Evolutionary conservation across 1,140 invertebrate genomes (phyloP).

Genomic region (Linepithema humile): DNA sequence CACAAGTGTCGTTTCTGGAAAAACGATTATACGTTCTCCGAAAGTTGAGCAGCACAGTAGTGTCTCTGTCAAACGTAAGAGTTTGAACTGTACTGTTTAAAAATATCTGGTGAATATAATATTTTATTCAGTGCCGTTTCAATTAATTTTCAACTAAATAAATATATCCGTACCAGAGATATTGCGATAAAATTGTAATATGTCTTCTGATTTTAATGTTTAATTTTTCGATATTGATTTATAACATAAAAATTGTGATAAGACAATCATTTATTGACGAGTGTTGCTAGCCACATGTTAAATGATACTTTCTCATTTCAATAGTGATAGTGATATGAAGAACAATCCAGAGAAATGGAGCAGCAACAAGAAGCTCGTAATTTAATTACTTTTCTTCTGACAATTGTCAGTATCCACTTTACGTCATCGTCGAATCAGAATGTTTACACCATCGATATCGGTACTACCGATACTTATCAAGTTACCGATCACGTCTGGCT

Average conservation of each 20-base stretch:
- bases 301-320: neutral
- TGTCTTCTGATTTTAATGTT: neutral
- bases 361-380: neutral
- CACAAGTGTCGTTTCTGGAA: neutral
- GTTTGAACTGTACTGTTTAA: neutral
- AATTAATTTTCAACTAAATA: neutral
- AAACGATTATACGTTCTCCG: neutral
- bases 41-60: neutral
- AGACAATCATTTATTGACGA: neutral
- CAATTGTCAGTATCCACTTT: neutral
- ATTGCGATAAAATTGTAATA: neutral
- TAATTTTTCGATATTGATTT: neutral
- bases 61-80: neutral
- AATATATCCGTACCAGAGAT: too few species aligned
- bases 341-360: slow-evolving; percentile 6
- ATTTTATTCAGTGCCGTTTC: neutral
- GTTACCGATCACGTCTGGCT: neutral
- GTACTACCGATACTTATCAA: neutral
- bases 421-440: neutral
- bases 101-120: neutral
- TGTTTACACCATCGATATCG: neutral
- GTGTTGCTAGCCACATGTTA: neutral
- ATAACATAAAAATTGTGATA: neutral
- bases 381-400: neutral
- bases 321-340: neutral